phyloP scores from a whole-genome alignment of 1,140 invertebrate genomes.

The Drosophila sp. region DNA sequence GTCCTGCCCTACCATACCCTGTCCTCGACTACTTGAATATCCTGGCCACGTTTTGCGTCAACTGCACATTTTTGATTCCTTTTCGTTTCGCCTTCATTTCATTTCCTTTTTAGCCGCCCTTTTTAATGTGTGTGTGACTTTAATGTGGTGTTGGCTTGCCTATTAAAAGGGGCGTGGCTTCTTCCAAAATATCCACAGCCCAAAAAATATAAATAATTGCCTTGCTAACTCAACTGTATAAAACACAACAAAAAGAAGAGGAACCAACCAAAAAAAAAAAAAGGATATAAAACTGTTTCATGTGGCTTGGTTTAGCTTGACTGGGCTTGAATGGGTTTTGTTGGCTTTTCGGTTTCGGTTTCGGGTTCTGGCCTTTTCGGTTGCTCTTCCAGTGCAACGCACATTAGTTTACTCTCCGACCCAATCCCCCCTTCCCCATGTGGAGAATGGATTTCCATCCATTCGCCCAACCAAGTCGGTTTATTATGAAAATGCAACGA shows the following conservation, averaged over 20 bases:
- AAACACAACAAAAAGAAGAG: not conserved
- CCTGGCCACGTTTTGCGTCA: conserved; percentile 43
- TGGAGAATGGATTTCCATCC: conserved; percentile 31
- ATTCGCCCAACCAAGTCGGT: conserved; percentile 38
- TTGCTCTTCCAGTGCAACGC: conserved; percentile 73
- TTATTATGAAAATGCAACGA: conserved; percentile 80
- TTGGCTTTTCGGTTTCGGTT: not conserved
- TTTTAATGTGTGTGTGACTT: conserved; percentile 57
- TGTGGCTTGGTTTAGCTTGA: conserved; percentile 29
- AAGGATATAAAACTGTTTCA: conserved; percentile 47
- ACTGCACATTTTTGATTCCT: conserved; percentile 57
- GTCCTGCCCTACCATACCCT: no score
- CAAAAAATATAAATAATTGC: conserved; percentile 76
- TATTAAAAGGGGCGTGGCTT: conserved; percentile 25
- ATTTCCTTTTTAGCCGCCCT: conserved; percentile 8
- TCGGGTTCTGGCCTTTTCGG: not conserved
- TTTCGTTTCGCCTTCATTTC: conserved; percentile 1
- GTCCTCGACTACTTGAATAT: conserved; percentile 46
- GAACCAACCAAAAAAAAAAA: not conserved
- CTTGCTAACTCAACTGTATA: conserved; percentile 75
- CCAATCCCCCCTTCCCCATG: conserved; percentile 24
- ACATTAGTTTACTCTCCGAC: conserved; percentile 58
- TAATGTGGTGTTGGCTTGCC: conserved; percentile 41
- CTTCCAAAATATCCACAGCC: not conserved
- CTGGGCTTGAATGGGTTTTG: conserved; percentile 1